Evolutionary conservation across 2,113 vertebrate species (phyloP), one percentile per base, ranked within the genome.

Genomic region (Seriola quinqueradiata): DNA sequence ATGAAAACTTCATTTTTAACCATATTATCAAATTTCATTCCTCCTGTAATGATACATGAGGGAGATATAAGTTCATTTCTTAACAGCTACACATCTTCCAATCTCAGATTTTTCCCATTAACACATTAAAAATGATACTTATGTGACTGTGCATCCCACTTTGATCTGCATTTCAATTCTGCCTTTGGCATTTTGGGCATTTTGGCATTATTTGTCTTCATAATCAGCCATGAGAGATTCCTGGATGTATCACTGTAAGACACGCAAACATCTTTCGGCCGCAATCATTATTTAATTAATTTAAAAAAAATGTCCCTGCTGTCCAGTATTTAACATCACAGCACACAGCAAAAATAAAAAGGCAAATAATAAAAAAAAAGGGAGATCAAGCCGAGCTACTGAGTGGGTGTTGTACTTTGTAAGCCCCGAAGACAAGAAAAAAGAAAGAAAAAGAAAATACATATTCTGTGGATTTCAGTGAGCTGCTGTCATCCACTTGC

Each of bases 401-500:
- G 83, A 70, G 84, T 85, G 82, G 87, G 82, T 87, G 87, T 83
- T 84, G 71, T 34, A 70, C 58, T 85, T 81, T 80, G 76, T 83
- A 73, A 90, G 77, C 86, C 83, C 71, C 3, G 4, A 19, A 82
- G 38, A 92, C 84, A 91, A 92, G 87, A 78, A 52, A 8, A 38
- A 38, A 38, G 8, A 38, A 38, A 38, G 38, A 38, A 38, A 82
- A 83, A 28, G 28, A 28, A 28, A 36, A 87, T 66, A 82, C 67
- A 79, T 79, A 81, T 84, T 67, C 77, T 77, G 46, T 61, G 83
- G 87, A 86, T 89, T 91, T 86, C 79, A 84, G 67, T 60, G 85
- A 86, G 82, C 83, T 71, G 81, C 88, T 92, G 90, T 92, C 90
- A 89, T 81, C 65, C 75, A 78, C 74, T 85, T 79, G 42, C 81